phyloP scores from a whole-genome alignment of 2,797 vertebrate genomes.

The Erethizon dorsatum region DNA sequence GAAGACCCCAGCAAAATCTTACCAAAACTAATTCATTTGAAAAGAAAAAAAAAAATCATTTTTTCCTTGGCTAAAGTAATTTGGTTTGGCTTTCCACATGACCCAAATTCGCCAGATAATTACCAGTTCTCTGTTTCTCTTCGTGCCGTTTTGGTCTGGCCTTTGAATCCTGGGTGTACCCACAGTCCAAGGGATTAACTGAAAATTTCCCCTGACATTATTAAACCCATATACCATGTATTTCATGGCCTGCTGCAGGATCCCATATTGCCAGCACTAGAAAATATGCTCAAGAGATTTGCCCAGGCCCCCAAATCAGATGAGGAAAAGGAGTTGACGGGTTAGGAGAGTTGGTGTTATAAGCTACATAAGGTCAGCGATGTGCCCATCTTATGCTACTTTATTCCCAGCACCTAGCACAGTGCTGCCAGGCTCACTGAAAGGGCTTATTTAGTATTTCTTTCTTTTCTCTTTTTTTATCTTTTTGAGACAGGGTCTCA shows the following conservation, averaged over 20 bases:
- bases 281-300: conserved; percentile 75
- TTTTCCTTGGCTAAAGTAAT: conserved; percentile 82
- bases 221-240: conserved; percentile 87
- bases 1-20: conserved; percentile 78
- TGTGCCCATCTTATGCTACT: background rate
- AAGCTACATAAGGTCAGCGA: background rate
- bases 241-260: conserved; percentile 77
- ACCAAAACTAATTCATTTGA: conserved; percentile 74
- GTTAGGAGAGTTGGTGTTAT: conserved; percentile 38
- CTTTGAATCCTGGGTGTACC: conserved; percentile 81
- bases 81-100: conserved; percentile 86
- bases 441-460: background rate
- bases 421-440: background rate
- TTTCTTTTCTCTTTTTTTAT: too few relatives aligned
- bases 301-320: conserved; percentile 71
- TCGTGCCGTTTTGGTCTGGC: conserved; percentile 81
- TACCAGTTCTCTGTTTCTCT: conserved; percentile 84
- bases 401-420: background rate
- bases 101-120: conserved; percentile 87
- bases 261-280: conserved; percentile 80
- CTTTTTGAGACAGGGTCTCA: too few relatives aligned
- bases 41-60: conserved; percentile 79
- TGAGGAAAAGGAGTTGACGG: conserved; percentile 75
- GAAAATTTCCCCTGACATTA: conserved; percentile 87
- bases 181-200: conserved; percentile 87